A percentile compares a stretch with the other conserved stretches of the same genome.
These are phyloP conservation scores for Noturus placidus DNA, from an alignment of 2,113 vertebrate species.

Conservation along the genomic window DNA sequence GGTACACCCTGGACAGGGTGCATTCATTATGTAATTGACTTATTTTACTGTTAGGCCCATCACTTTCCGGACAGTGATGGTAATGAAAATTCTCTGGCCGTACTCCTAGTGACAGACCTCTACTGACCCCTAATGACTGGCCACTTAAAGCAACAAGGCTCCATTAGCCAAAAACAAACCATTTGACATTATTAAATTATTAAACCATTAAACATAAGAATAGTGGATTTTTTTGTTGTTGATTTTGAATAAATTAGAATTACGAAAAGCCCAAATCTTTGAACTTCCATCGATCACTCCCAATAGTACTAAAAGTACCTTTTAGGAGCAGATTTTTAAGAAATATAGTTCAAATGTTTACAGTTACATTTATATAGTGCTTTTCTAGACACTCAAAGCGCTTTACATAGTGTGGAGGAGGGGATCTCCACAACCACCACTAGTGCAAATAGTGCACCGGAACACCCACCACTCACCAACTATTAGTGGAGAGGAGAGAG, in stretches of 20 bases:
- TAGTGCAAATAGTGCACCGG: too few species aligned
- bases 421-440: too few species aligned
- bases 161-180: background rate
- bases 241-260: background rate
- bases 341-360: background rate
- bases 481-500: too few species aligned
- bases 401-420: too few species aligned
- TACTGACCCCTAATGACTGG: background rate
- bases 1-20: too few species aligned
- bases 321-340: background rate
- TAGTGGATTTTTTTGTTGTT: background rate
- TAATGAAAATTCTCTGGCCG: background rate
- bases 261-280: background rate
- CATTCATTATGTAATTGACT: background rate
- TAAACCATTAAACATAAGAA: background rate
- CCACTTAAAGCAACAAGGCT: background rate
- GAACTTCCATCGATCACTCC: background rate
- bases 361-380: background rate
- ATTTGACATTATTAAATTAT: background rate
- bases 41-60: background rate
- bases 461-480: too few species aligned
- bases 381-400: too few species aligned
- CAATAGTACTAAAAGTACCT: background rate
- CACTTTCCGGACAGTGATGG: background rate
- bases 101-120: background rate